Evolutionary conservation across 2,888 invertebrate genomes (phyloP).

Genomic region (Aphodius granarius): DNA sequence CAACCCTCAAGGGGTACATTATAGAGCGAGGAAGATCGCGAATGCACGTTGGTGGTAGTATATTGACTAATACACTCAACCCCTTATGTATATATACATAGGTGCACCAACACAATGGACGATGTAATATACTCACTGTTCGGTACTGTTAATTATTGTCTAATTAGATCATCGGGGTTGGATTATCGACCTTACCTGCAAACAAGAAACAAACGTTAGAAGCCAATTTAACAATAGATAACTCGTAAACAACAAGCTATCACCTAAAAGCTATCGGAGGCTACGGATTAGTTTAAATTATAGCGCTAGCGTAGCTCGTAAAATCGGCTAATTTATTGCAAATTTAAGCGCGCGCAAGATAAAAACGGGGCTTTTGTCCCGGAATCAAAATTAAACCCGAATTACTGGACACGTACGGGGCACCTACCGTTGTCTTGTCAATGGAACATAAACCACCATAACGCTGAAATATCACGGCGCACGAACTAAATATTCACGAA

Average conservation of each 20-base stretch:
- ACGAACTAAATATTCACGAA: background rate
- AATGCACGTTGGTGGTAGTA: background rate
- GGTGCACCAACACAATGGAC: conserved; percentile 16
- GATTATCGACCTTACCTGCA: conserved; percentile 42
- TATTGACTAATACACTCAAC: background rate
- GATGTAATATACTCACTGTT: conserved; percentile 51
- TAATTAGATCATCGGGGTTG: conserved; percentile 32
- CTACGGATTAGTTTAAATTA: conserved; percentile 30
- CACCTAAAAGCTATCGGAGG: background rate
- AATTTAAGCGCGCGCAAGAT: background rate
- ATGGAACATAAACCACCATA: background rate
- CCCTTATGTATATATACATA: background rate
- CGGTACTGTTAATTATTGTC: conserved; percentile 50
- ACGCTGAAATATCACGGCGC: background rate
- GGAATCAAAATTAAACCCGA: background rate
- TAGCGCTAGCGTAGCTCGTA: background rate
- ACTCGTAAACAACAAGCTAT: background rate
- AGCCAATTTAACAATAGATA: conserved; percentile 24
- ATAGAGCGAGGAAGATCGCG: conserved; percentile 21
- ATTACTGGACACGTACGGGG: background rate
- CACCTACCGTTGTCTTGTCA: background rate
- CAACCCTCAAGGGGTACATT: conserved; percentile 35
- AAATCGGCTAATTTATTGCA: background rate
- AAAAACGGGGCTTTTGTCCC: background rate
- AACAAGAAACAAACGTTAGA: background rate